Evolutionary conservation across 2,797 vertebrate species (phyloP), one percentile per base, ranked within the genome.

Genomic region (Anolis apletophallus): DNA sequence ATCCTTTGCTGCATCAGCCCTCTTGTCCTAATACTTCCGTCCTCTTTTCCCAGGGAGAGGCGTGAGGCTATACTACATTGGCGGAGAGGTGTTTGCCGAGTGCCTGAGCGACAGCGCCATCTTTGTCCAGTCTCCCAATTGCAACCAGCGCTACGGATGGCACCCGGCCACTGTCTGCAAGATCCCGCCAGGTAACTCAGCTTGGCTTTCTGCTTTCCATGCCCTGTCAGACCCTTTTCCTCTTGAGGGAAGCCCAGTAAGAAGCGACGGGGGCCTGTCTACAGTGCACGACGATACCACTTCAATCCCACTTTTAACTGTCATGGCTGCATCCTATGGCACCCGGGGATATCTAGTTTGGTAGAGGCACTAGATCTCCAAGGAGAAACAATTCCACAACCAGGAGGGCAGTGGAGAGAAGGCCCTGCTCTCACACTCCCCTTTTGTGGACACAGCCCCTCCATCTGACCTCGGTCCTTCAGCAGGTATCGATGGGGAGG

Each of bases 41-140:
- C 78, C 0, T 90, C 71, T 90, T 91, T 88, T 92, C 73, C 11
- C 86, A 99, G 99, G 99, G 64, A 96, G 98, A 89, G 98, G 99
- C 0, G 99, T 99, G 29, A 96, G 99, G 88, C 97, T 99, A 87
- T 99, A 99, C 95, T 99, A 99, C 97, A 99, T 99, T 0, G 99
- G 99, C 0, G 99, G 99, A 6, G 99, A 99, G 94, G 99, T 99
- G 93, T 99, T 99, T 93, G 99, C 98, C 0, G 99, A 99, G 96
- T 99, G 99, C 96, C 98, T 99, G 88, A 99, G 99, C 5, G 99
- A 99, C 97, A 99, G 98, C 7, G 98, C 99, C 93, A 99, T 99
- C 93, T 99, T 99, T 88, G 98, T 99, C 90, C 99, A 99, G 96
- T 99, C 98, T 89, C 99, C 99, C 14, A 99, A 99, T 96, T 99